These are phyloP conservation scores for Poeciliopsis presidionis DNA, from an alignment of 2,797 vertebrate genomes.

Conservation along the genomic window DNA sequence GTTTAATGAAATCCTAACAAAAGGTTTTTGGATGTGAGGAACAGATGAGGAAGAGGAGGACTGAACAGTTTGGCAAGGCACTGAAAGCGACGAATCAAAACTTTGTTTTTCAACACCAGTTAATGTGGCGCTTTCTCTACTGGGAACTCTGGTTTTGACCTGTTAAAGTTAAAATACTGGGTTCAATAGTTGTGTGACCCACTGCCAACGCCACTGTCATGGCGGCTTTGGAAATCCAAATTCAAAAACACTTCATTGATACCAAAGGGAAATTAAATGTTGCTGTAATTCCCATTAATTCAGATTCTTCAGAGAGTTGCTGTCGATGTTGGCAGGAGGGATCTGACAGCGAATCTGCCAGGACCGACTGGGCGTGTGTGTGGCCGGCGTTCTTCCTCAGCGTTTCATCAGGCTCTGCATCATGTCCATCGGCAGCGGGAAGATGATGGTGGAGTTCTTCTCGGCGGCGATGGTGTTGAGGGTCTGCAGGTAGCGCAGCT, in stretches of 20 bases:
- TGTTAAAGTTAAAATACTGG: not conserved
- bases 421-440: slow-evolving; percentile 94
- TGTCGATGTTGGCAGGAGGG: no score
- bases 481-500: slow-evolving; percentile 96
- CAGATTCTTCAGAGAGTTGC: no score
- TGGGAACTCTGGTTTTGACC: not conserved
- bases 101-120: not conserved
- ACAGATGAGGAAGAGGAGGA: not conserved
- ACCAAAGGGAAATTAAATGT: no score
- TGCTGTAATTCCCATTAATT: no score
- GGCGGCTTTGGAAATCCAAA: slow-evolving; percentile 13
- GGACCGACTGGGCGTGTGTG: not conserved
- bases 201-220: not conserved
- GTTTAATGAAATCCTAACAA: not conserved
- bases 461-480: slow-evolving; percentile 94
- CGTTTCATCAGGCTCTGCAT: slow-evolving; percentile 81
- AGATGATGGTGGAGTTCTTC: slow-evolving; percentile 97
- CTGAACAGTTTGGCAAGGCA: not conserved
- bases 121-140: not conserved
- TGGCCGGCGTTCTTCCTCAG: slow-evolving; percentile 32
- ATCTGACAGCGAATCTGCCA: not conserved
- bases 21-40: not conserved
- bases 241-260: not conserved
- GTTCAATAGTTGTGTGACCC: not conserved
- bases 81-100: not conserved